phyloP scores from a whole-genome alignment of 2,888 invertebrate genomes.

The Apotomis turbidana region DNA sequence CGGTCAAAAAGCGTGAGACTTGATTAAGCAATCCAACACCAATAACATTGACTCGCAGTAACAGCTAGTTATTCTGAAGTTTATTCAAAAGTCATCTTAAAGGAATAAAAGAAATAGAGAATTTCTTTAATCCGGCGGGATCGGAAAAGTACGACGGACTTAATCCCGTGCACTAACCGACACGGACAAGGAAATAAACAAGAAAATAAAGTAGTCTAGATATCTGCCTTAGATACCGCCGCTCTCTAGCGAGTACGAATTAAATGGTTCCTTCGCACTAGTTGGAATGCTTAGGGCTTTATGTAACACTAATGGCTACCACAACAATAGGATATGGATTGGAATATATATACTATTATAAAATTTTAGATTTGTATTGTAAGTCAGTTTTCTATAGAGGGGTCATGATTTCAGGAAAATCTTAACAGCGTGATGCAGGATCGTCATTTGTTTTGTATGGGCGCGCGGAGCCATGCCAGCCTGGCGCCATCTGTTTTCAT shows the following conservation, averaged over 20 bases:
- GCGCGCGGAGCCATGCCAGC: no score
- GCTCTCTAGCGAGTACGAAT: constrained; percentile 41
- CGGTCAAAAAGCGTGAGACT: no score
- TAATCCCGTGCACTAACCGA: constrained; percentile 59
- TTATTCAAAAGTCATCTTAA: constrained; percentile 21
- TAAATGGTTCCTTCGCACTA: constrained; percentile 29
- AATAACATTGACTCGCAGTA: no score
- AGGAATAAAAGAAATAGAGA: constrained; percentile 55
- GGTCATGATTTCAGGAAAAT: no score
- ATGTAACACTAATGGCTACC: not conserved
- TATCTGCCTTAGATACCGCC: constrained; percentile 45
- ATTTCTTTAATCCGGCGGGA: constrained; percentile 60
- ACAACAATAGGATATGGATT: no score
- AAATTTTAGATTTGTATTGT: no score
- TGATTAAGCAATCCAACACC: no score
- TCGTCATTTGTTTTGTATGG: no score
- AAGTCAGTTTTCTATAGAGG: no score
- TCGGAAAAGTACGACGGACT: constrained; percentile 54
- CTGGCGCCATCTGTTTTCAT: no score
- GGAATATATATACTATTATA: no score
- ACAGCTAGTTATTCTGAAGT: not conserved
- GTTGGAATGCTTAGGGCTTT: constrained; percentile 3
- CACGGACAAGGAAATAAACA: constrained; percentile 56
- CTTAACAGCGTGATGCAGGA: no score
- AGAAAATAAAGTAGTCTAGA: constrained; percentile 48